Conservation (phyloP, 1,140 invertebrate genomes). For the Drosophila sechellia region DNA sequence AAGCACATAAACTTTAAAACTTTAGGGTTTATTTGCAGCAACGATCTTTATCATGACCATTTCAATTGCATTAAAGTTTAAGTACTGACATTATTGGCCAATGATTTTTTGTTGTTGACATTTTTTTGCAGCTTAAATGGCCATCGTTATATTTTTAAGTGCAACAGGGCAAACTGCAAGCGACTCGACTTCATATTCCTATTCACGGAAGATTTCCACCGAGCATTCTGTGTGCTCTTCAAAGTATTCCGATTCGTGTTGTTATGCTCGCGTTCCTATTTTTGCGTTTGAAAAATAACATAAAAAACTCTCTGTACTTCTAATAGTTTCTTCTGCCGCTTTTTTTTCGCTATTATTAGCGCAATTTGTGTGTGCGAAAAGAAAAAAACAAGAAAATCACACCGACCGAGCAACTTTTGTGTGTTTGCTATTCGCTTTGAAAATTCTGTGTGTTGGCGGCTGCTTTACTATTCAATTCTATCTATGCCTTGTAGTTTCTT, state of each 20-base stretch:
- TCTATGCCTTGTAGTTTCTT: conserved; percentile 27
- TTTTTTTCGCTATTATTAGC: conserved; percentile 69
- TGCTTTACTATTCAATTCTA: conserved; percentile 23
- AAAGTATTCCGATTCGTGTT: conserved; percentile 9
- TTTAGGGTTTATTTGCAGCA: not conserved
- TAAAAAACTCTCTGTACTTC: conserved; percentile 63
- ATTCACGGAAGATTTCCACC: conserved; percentile 43
- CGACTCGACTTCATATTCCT: conserved; percentile 29
- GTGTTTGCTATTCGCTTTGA: conserved; percentile 29
- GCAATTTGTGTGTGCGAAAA: conserved; percentile 59
- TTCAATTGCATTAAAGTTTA: not conserved
- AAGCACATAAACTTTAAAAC: not conserved
- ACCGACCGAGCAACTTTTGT: not conserved
- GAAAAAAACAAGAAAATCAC: conserved; percentile 5
- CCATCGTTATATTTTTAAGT: not conserved
- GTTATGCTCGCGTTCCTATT: conserved; percentile 41
- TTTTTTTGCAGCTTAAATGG: not conserved
- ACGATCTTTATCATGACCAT: not conserved
- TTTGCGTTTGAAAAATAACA: conserved; percentile 10
- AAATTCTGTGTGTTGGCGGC: conserved; percentile 27
- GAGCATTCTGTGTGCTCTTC: conserved; percentile 15
- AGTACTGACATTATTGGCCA: not conserved
- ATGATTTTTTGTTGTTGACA: not conserved
- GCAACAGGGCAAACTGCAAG: conserved; percentile 18
- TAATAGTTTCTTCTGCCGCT: conserved; percentile 56